A percentile compares a stretch with the other conserved stretches of the same genome.
These are phyloP conservation scores for Belonocnema kinseyi DNA, from an alignment of 1,140 invertebrate species.

Conservation along the genomic window DNA sequence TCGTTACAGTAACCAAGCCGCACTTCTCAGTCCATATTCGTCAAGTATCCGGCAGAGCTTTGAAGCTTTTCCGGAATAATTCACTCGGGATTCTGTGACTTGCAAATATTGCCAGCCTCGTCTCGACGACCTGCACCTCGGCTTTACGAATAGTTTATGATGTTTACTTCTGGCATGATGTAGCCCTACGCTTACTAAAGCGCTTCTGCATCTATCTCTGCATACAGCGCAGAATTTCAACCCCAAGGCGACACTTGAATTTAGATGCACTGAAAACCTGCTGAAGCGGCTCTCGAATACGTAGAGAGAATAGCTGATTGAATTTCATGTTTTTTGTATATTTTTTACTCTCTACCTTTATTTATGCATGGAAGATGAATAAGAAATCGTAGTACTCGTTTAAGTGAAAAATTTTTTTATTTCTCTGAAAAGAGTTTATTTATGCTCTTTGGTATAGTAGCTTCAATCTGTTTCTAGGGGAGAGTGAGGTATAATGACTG, in stretches of 20 bases:
- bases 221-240: constrained; percentile 7
- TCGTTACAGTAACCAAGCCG: background rate
- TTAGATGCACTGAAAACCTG: constrained; percentile 4
- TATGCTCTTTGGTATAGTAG: too few species aligned
- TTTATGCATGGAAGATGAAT: too few species aligned
- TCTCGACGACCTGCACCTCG: constrained; percentile 19
- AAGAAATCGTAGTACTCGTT: too few species aligned
- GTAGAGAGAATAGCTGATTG: constrained; percentile 2
- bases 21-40: constrained; percentile 26
- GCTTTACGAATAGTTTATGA: constrained; percentile 31
- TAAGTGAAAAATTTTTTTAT: too few species aligned
- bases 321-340: background rate
- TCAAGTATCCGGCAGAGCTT: constrained; percentile 24
- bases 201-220: background rate
- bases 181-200: background rate
- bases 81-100: constrained; percentile 24
- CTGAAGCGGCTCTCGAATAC: background rate
- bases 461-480: too few species aligned
- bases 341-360: too few species aligned
- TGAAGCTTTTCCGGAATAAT: constrained; percentile 30
- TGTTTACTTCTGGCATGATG: constrained; percentile 28
- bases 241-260: constrained; percentile 21
- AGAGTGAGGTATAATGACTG: too few species aligned
- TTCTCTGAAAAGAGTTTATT: too few species aligned
- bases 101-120: constrained; percentile 30